Conservation (phyloP, 2,113 vertebrate species). For the Menura novaehollandiae region DNA sequence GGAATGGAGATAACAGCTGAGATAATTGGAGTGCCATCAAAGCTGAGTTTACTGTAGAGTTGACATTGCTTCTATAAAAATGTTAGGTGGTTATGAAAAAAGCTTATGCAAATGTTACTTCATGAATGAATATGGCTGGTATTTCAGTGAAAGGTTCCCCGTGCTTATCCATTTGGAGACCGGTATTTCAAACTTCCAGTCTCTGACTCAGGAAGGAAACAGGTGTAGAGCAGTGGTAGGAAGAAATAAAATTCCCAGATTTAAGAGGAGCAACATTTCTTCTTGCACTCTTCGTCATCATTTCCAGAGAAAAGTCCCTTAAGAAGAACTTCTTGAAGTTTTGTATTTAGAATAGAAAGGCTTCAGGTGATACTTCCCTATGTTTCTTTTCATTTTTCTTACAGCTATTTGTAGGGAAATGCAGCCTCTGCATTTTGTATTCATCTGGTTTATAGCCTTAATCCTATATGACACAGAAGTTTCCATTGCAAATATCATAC, state of each 20-base stretch:
- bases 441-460: background rate
- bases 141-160: background rate
- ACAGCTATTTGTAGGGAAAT: background rate
- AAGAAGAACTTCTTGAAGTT: background rate
- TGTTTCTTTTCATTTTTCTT: background rate
- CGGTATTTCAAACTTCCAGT: background rate
- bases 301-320: background rate
- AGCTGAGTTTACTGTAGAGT: background rate
- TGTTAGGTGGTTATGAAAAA: slow-evolving; percentile 13
- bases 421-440: background rate
- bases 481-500: background rate
- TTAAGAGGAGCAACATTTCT: background rate
- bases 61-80: background rate
- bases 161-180: background rate
- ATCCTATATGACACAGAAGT: slow-evolving; percentile 21
- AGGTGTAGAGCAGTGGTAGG: background rate
- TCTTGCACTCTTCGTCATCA: fast-evolving
- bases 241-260: background rate
- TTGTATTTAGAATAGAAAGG: background rate
- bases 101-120: background rate
- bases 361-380: background rate
- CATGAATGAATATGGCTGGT: background rate
- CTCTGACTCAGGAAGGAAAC: background rate
- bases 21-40: background rate
- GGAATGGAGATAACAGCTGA: background rate